Evolutionary conservation across 2,888 invertebrate genomes (phyloP), one percentile per base, ranked within the genome.

Genomic region (Tethea ocularis): DNA sequence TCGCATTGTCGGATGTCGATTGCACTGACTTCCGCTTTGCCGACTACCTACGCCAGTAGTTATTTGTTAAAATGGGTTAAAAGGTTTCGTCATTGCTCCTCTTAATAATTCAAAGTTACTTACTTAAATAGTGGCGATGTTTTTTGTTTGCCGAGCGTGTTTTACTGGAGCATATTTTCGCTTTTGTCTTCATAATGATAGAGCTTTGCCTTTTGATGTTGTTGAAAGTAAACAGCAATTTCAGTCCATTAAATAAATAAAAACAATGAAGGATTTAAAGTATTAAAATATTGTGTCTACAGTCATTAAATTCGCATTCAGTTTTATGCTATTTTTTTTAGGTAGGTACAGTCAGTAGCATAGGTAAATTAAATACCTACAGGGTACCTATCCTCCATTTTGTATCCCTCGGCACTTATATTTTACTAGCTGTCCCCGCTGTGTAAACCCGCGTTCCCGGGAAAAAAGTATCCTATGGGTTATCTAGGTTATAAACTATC

Each of bases 1-100:
- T 51, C 38, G 52, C 52, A 57, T 46, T 58, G 54, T 56, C 46
- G 29, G 53, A 52, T 56, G 61, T 61, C 58, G 62, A 67, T 64
- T 51, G 54, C 53, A 60, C 59, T 55, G 57, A 53, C 33, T 53
- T 46, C 63, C 33, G 33, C 26, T 59, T 56, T 29, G 22, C 46
- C 29, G 22, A 55, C 23, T 53, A 24, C 26, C 51, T 46, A 46
- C 33, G 46, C 26, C 33, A 52, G 23, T 33, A 52, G 41, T 57
- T 56, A 41, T 56, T 59, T 59, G 56, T 56, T 38, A 59, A 51
- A 20, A 46, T 46, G 46, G 46, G 10, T 46, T 46, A 46, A 46
- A 46, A 46, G 46, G 46, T 10, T 46, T 46, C 3, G 17, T 1
- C 10, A 46, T 20, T 8, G 20, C 13, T 46, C 17, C 17, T n/a